These are phyloP conservation scores for Penaeus chinensis DNA, from an alignment of 1,140 invertebrate genomes.

Conservation along the genomic window DNA sequence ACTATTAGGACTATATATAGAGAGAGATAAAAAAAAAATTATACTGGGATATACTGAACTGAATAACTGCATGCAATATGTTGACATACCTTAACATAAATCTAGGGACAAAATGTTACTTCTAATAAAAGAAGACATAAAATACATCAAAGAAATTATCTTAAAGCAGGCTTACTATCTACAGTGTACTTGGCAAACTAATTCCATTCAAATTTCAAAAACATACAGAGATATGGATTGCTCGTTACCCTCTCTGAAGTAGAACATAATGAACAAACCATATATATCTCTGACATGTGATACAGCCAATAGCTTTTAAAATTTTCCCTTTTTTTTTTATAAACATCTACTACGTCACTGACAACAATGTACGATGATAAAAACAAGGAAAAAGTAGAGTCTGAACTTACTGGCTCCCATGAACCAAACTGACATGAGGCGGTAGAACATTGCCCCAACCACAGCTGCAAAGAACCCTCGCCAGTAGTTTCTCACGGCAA, in stretches of 20 bases:
- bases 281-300: too few relatives aligned
- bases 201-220: too few relatives aligned
- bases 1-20: too few relatives aligned
- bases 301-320: too few relatives aligned
- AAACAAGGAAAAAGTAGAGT: neutral
- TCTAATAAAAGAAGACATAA: neutral
- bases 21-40: too few relatives aligned
- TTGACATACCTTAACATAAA: neutral
- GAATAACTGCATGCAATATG: conserved; percentile 10
- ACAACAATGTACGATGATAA: neutral
- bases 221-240: too few relatives aligned
- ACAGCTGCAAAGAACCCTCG: conserved; percentile 98
- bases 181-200: neutral
- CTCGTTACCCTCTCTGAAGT: too few relatives aligned
- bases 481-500: conserved; percentile 99
- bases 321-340: too few relatives aligned
- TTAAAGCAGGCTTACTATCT: conserved; percentile 36
- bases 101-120: neutral
- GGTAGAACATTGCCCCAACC: conserved; percentile 94
- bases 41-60: conserved; percentile 7
- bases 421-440: conserved; percentile 93
- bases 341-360: too few relatives aligned
- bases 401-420: conserved; percentile 77
- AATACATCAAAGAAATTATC: neutral
- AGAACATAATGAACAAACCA: too few relatives aligned